Evolutionary conservation across 2,113 vertebrate genomes (phyloP).

Genomic region (Trematomus loennbergii): DNA sequence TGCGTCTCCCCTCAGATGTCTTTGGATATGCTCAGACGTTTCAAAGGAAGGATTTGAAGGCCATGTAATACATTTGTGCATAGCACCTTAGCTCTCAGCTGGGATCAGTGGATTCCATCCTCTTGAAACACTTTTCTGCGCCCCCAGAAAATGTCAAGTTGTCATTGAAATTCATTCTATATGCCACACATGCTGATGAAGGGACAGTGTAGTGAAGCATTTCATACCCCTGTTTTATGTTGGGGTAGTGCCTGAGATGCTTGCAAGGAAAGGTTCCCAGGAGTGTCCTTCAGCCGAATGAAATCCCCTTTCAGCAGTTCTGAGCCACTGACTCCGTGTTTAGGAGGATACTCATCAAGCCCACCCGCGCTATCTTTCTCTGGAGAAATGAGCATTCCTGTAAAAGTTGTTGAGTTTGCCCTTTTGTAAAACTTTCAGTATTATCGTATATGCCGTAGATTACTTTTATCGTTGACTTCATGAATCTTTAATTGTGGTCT

Average conservation of each 20-base stretch:
- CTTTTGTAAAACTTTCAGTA: background rate
- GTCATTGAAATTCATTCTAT: slow-evolving; percentile 73
- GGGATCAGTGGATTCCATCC: slow-evolving; percentile 64
- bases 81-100: slow-evolving; percentile 42
- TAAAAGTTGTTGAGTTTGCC: slow-evolving; percentile 33
- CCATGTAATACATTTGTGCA: slow-evolving; percentile 50
- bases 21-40: slow-evolving; percentile 43
- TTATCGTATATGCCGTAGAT: background rate
- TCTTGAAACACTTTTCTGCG: slow-evolving; percentile 57
- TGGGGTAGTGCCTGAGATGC: slow-evolving; percentile 49
- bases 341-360: slow-evolving; percentile 52
- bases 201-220: slow-evolving; percentile 55
- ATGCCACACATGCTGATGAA: slow-evolving; percentile 77
- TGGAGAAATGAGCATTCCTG: slow-evolving; percentile 35
- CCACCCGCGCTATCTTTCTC: slow-evolving; percentile 40
- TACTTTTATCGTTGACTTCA: slow-evolving; percentile 5
- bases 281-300: slow-evolving; percentile 69
- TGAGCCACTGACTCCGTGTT: slow-evolving; percentile 67
- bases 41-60: slow-evolving; percentile 58
- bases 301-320: slow-evolving; percentile 75
- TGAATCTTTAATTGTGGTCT: background rate
- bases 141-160: slow-evolving; percentile 74
- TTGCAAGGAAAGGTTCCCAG: slow-evolving; percentile 58
- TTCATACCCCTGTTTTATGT: slow-evolving; percentile 70
- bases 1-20: slow-evolving; percentile 10